These are phyloP conservation scores for Andrena minutula DNA, from an alignment of 2,888 invertebrate species.

Conservation along the genomic window DNA sequence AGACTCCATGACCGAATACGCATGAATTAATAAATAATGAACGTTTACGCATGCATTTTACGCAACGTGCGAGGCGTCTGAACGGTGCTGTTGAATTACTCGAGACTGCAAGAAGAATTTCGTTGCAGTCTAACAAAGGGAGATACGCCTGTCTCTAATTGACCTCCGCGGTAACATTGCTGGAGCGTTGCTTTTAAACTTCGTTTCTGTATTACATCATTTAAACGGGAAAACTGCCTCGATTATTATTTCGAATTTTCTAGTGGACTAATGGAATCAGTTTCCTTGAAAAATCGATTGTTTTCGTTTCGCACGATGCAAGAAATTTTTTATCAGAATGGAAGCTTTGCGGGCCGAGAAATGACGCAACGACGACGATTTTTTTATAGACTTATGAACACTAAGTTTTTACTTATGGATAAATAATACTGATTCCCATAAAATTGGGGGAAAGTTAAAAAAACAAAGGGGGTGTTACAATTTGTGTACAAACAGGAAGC, in stretches of 20 bases:
- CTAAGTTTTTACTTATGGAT: not conserved
- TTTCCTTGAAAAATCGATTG: constrained; percentile 64
- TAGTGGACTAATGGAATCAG: constrained; percentile 17
- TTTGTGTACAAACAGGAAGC: no score
- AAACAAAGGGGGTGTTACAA: no score
- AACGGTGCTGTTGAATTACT: constrained; percentile 19
- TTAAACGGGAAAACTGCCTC: not conserved
- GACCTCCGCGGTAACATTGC: constrained; percentile 8
- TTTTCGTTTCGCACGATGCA: constrained; percentile 14
- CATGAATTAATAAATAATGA: no score
- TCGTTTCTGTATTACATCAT: not conserved
- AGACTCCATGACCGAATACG: no score
- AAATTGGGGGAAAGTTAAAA: no score
- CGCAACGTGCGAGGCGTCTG: constrained; percentile 8
- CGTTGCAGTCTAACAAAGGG: constrained; percentile 5
- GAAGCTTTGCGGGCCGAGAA: not conserved
- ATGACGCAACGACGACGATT: no score
- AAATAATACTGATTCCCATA: not conserved
- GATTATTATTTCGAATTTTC: not conserved
- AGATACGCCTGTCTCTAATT: constrained; percentile 20
- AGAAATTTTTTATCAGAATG: not conserved
- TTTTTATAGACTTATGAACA: no score
- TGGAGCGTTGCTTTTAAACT: not conserved
- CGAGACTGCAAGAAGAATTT: constrained; percentile 17
- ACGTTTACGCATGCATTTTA: constrained; percentile 29